Evolutionary conservation across 2,888 invertebrate species (phyloP).

Genomic region (Orthosia gracilis): DNA sequence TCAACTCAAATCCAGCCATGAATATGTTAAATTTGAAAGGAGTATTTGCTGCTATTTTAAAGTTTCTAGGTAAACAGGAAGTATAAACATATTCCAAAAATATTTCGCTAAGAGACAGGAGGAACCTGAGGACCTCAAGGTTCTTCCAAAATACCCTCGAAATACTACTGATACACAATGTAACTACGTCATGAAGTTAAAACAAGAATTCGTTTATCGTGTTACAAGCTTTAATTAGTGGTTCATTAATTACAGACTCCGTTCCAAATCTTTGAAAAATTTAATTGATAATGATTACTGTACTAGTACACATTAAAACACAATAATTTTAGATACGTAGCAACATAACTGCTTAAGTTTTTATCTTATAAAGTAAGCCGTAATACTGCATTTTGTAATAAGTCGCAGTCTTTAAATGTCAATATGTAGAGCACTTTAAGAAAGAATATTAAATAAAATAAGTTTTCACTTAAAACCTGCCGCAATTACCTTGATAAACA

Average conservation of each 20-base stretch:
- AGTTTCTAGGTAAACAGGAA: slow-evolving; percentile 69
- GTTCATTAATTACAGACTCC: slow-evolving; percentile 1
- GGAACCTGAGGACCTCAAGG: slow-evolving; percentile 63
- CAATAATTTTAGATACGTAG: background rate
- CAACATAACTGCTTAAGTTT: slow-evolving; percentile 16
- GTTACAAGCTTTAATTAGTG: slow-evolving; percentile 9
- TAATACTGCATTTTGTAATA: slow-evolving; percentile 54
- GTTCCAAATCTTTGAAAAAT: slow-evolving; percentile 7
- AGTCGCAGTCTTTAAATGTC: slow-evolving; percentile 64
- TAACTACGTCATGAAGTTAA: slow-evolving; percentile 22
- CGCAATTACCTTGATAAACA: slow-evolving; percentile 85
- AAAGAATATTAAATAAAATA: slow-evolving; percentile 84
- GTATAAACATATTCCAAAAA: slow-evolving; percentile 57
- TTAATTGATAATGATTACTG: background rate
- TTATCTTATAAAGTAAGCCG: slow-evolving; percentile 37
- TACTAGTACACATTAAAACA: slow-evolving; percentile 6
- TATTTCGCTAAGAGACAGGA: slow-evolving; percentile 60
- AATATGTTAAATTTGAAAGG: slow-evolving; percentile 63
- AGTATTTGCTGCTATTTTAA: slow-evolving; percentile 61
- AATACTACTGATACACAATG: slow-evolving; percentile 37
- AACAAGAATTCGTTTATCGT: slow-evolving; percentile 12
- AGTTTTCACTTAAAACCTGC: slow-evolving; percentile 85
- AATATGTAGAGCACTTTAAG: slow-evolving; percentile 86
- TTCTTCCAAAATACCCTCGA: slow-evolving; percentile 48
- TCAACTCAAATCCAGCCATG: slow-evolving; percentile 36